Percentiles rank a stretch among this genome's conserved stretches.
phyloP scores from a whole-genome alignment of 2,113 vertebrate species.

The Xerus inauris region DNA sequence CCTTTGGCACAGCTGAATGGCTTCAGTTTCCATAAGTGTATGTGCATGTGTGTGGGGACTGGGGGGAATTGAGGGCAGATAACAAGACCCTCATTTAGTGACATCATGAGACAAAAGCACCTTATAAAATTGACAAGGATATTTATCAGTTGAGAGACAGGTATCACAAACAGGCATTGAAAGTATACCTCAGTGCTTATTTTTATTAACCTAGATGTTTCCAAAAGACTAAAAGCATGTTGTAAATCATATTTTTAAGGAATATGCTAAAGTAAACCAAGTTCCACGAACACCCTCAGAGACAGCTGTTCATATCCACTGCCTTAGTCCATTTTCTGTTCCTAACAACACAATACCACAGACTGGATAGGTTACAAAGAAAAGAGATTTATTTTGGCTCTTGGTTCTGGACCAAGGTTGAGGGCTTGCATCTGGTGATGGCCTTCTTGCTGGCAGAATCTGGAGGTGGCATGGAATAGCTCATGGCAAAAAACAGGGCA shows the following conservation, averaged over 20 bases:
- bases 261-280: not conserved
- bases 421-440: not conserved
- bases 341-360: not conserved
- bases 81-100: not conserved
- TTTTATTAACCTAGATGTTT: not conserved
- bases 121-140: not conserved
- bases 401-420: not conserved
- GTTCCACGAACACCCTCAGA: not conserved
- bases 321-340: not conserved
- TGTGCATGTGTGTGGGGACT: not conserved
- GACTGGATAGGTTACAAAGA: not conserved
- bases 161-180: not conserved
- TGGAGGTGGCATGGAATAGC: not conserved
- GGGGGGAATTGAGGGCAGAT: not conserved
- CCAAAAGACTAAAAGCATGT: not conserved
- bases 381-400: not conserved
- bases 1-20: not conserved
- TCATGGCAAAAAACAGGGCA: no score
- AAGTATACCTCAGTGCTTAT: not conserved
- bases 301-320: not conserved
- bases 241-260: not conserved
- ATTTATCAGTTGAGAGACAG: not conserved
- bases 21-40: not conserved
- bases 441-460: not conserved
- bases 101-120: not conserved